Conservation (phyloP, 2,888 invertebrate genomes). For the Hydriomena furcata region DNA sequence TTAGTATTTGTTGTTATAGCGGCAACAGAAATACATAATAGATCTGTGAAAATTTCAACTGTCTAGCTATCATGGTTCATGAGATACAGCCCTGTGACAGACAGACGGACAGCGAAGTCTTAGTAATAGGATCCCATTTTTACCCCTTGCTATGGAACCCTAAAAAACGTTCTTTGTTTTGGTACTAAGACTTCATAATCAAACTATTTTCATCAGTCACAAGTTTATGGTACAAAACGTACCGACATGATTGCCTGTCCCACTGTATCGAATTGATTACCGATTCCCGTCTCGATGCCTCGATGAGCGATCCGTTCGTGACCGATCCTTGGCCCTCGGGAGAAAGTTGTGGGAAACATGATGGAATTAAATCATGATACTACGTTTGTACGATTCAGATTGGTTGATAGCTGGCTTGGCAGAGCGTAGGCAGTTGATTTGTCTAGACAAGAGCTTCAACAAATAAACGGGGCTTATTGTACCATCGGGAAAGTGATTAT, state of each 20-base stretch:
- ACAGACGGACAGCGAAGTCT: too few relatives aligned
- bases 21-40: too few relatives aligned
- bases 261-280: constrained; percentile 61
- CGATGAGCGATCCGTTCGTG: constrained; percentile 50
- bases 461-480: too few relatives aligned
- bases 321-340: constrained; percentile 46
- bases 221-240: constrained; percentile 5
- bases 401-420: constrained; percentile 4
- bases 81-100: too few relatives aligned
- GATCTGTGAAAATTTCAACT: too few relatives aligned
- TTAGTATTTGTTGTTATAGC: too few relatives aligned
- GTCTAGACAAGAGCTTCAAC: background rate
- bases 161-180: too few relatives aligned
- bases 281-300: constrained; percentile 51
- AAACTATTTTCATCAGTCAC: constrained; percentile 1
- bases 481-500: too few relatives aligned
- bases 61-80: too few relatives aligned
- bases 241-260: constrained; percentile 13
- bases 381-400: constrained; percentile 20
- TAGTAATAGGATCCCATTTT: too few relatives aligned
- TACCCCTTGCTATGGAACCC: too few relatives aligned
- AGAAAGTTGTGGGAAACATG: constrained; percentile 60
- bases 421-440: constrained; percentile 8
- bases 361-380: constrained; percentile 43
- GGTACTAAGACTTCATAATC: background rate